phyloP scores from a whole-genome alignment of 2,888 invertebrate genomes.

The Agrypnus murinus region DNA sequence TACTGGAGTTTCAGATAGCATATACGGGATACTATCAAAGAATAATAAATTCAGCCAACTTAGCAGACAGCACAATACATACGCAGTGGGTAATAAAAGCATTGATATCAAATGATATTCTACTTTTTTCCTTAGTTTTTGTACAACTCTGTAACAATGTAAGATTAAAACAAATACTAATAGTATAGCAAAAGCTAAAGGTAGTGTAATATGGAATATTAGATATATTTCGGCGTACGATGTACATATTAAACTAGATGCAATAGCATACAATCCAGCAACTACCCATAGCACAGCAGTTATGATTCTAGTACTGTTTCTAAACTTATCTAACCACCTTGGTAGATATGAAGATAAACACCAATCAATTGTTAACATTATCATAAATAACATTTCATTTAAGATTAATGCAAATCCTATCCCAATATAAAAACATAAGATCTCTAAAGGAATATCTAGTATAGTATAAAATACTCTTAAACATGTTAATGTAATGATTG shows the following conservation, averaged over 20 bases:
- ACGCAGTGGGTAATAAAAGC: slow-evolving; percentile 38
- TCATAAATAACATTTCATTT: slow-evolving; percentile 40
- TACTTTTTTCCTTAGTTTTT: slow-evolving; percentile 18
- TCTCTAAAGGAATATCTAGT: slow-evolving; percentile 23
- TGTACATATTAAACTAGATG: slow-evolving; percentile 28
- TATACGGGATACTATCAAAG: slow-evolving; percentile 26
- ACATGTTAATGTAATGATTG: slow-evolving; percentile 36
- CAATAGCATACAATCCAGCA: slow-evolving; percentile 33
- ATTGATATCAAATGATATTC: slow-evolving; percentile 36
- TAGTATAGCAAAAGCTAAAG: slow-evolving; percentile 25
- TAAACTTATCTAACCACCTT: slow-evolving; percentile 33
- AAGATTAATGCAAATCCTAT: slow-evolving; percentile 38
- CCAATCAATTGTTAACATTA: slow-evolving; percentile 41
- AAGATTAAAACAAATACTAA: slow-evolving; percentile 28
- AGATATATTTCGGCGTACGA: slow-evolving; percentile 35
- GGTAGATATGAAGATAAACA: slow-evolving; percentile 43
- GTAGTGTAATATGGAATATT: slow-evolving; percentile 39
- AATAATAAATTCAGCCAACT: slow-evolving; percentile 41
- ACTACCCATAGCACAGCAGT: slow-evolving; percentile 35
- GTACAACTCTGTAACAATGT: slow-evolving; percentile 33
- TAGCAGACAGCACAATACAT: slow-evolving; percentile 36
- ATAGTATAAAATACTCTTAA: slow-evolving; percentile 29
- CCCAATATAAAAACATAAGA: slow-evolving; percentile 43
- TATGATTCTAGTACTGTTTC: slow-evolving; percentile 35
- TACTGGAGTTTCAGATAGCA: slow-evolving; percentile 33